Evolutionary conservation across 92 coral and sea anemone genomes (phyloP).

Genomic region (Nematostella vectensis): DNA sequence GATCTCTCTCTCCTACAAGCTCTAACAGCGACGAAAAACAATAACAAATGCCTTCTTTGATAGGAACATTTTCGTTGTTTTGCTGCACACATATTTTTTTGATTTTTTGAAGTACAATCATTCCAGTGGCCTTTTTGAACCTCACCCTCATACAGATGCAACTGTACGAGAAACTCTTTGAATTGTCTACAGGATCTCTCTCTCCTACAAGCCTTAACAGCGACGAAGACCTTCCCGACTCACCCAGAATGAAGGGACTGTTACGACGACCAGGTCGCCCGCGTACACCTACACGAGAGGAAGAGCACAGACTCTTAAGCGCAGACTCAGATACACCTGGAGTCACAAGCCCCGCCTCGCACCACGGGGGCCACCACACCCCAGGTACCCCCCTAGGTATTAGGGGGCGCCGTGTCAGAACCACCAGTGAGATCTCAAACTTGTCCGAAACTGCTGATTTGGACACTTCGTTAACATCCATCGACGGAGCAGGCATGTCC

Average conservation of each 20-base stretch:
- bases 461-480: conserved; percentile 41
- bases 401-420: conserved; percentile 43
- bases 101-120: too few relatives aligned
- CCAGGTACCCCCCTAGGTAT: conserved; percentile 15
- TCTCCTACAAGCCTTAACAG: conserved; percentile 64
- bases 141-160: not conserved
- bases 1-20: conserved; percentile 58
- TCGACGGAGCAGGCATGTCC: conserved; percentile 35
- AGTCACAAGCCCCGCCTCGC: not conserved
- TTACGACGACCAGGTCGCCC: conserved; percentile 32
- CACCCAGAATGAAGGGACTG: conserved; percentile 38
- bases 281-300: conserved; percentile 71
- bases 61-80: too few relatives aligned
- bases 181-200: conserved; percentile 29
- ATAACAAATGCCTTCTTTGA: too few relatives aligned
- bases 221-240: conserved; percentile 54
- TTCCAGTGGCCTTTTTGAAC: too few relatives aligned
- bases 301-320: conserved; percentile 20
- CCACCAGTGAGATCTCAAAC: conserved; percentile 69
- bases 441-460: conserved; percentile 52
- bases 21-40: conserved; percentile 61
- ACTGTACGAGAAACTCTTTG: too few relatives aligned
- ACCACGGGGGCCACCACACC: conserved; percentile 26
- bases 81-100: too few relatives aligned
- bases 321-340: conserved; percentile 15